Percentiles rank a stretch among this genome's conserved stretches.
phyloP scores from a whole-genome alignment of 1,140 invertebrate species.

The Scaptomyza hsui region DNA sequence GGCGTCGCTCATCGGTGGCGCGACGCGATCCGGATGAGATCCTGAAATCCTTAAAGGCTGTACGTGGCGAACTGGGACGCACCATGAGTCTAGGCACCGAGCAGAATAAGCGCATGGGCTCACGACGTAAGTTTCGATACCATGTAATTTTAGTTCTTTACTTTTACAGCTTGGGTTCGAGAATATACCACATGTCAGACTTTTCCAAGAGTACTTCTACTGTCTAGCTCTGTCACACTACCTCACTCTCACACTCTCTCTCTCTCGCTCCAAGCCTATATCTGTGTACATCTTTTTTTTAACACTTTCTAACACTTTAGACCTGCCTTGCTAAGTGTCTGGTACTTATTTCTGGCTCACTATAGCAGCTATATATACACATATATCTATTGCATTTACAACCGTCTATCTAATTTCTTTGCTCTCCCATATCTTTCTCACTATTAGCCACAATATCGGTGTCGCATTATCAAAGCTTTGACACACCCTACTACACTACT shows the following conservation, averaged over 20 bases:
- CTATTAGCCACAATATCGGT: conserved; percentile 83
- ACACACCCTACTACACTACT: conserved; percentile 79
- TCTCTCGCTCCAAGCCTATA: conserved; percentile 31
- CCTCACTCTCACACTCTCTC: conserved; percentile 24
- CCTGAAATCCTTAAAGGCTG: conserved; percentile 90
- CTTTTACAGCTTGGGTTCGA: conserved; percentile 1
- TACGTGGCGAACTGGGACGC: conserved; percentile 90
- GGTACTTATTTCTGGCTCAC: conserved; percentile 9
- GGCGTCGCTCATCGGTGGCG: conserved; percentile 91
- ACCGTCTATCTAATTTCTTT: conserved; percentile 66
- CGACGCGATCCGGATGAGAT: conserved; percentile 93
- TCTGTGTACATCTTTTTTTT: conserved; percentile 14
- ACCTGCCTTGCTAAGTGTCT: conserved; percentile 47
- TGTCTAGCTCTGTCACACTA: conserved; percentile 17
- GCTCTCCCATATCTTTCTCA: conserved; percentile 69
- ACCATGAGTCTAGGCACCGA: conserved; percentile 90
- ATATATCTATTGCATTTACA: conserved; percentile 40
- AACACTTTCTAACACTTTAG: too few relatives aligned
- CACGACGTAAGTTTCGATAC: conserved; percentile 87
- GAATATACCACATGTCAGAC: conserved; percentile 3
- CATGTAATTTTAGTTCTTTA: neutral
- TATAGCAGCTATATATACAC: conserved; percentile 24
- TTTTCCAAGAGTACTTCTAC: conserved; percentile 2
- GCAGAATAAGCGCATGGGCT: conserved; percentile 84
- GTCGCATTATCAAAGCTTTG: conserved; percentile 84